Percentiles rank a stretch among this genome's conserved stretches.
phyloP scores from a whole-genome alignment of 2,888 invertebrate genomes.

The Drymonia ruficornis region DNA sequence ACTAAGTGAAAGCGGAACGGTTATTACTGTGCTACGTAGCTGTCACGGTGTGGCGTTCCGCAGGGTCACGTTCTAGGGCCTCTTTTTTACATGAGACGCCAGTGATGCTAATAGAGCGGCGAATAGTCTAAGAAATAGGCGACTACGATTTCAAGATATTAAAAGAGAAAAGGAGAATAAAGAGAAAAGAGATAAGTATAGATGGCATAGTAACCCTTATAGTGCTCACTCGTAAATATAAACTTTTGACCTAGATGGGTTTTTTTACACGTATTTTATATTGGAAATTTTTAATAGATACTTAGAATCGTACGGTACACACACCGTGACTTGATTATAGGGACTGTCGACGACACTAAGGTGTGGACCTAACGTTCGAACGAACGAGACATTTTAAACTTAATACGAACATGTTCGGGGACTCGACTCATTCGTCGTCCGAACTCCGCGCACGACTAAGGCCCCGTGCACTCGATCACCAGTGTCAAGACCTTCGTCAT shows the following conservation, averaged over 20 bases:
- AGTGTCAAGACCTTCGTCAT: no score
- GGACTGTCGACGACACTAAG: not conserved
- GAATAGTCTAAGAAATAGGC: conserved; percentile 29
- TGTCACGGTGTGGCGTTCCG: conserved; percentile 20
- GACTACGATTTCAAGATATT: conserved; percentile 6
- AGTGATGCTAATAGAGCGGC: conserved; percentile 25
- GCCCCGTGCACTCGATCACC: no score
- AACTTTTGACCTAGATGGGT: not conserved
- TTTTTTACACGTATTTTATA: not conserved
- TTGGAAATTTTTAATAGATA: not conserved
- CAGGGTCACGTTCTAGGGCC: conserved; percentile 34
- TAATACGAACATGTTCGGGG: not conserved
- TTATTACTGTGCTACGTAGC: not conserved
- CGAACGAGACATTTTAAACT: not conserved
- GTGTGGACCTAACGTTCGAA: not conserved
- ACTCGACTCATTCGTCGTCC: not conserved
- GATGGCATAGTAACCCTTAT: not conserved
- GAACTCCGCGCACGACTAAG: no score
- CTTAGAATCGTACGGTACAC: not conserved
- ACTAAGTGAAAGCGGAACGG: not conserved
- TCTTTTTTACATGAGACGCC: conserved; percentile 21
- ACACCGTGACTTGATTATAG: not conserved
- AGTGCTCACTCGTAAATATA: not conserved
- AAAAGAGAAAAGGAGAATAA: not conserved
- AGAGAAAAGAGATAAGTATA: no score